Evolutionary conservation across 2,113 vertebrate genomes (phyloP), one percentile per base, ranked within the genome.

Genomic region (Ailuropoda melanoleuca): DNA sequence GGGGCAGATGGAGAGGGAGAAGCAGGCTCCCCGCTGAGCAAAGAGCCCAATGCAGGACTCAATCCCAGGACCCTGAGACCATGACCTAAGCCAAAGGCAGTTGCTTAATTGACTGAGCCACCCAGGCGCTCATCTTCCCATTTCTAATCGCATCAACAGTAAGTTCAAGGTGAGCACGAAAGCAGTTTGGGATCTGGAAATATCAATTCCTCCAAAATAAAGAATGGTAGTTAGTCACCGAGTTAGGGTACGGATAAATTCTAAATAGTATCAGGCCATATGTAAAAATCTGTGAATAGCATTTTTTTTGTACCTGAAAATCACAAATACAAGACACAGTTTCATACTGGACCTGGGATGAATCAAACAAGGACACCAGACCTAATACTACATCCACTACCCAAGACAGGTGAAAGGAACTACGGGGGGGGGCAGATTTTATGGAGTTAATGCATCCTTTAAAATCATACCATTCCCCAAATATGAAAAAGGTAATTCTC

Each of bases 381-480:
- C 58, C 77, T 78, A 15, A 48, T 19, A 58, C 3, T 21, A 37
- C 2, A 66, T 46, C 48, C 21, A 43, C 50, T 37, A 81, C 56
- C 60, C 12, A 50, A 50, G 39, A 88, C 34, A 75, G 43, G 66
- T 84, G 34, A 93, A 93, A 74, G 24, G 50, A 39, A 84, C 75
- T 50, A 85, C 9, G 23, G 18, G 3, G 24, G 6, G 46, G n/a
- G 21, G 23, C 43, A 48, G 23, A 55, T 23, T 72, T 83, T 64
- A 90, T 6, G 87, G 58, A 89, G 90, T 87, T 86, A 94, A 39
- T 43, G 26, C 93, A 53, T 93, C 62, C 74, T 95, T 95, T 93
- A 84, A 97, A 97, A 92, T 64, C 31, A 88, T 94, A 39, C 78
- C 68, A 77, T 84, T 84, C 58, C 55, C 74, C 82, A 91, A 95